Evolutionary conservation across 1,140 invertebrate species (phyloP).

Genomic region (Solenopsis invicta): DNA sequence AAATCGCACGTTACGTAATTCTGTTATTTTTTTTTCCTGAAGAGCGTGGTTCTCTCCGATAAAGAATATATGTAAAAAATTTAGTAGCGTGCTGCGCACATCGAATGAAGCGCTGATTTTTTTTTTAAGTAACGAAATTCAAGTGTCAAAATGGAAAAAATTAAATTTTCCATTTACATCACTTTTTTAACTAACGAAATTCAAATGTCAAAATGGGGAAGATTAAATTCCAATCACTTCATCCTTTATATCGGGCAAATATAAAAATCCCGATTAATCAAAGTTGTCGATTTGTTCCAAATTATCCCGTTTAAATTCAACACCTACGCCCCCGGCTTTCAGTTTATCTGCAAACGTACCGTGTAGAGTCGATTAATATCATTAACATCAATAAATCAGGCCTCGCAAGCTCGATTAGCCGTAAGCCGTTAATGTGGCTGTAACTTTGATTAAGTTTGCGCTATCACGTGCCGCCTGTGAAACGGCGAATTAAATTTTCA

Average conservation of each 20-base stretch:
- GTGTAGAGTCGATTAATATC: constrained; percentile 4
- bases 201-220: not conserved
- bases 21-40: not conserved
- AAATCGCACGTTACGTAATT: constrained; percentile 22
- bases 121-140: not conserved
- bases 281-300: not conserved
- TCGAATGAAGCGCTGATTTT: not conserved
- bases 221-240: not conserved
- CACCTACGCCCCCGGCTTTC: not conserved
- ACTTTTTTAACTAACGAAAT: not conserved
- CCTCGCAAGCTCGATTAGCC: constrained; percentile 16
- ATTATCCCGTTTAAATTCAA: not conserved
- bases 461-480: not conserved
- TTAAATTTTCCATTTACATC: not conserved
- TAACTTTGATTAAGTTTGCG: constrained; percentile 33
- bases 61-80: not conserved
- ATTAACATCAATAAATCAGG: constrained; percentile 39
- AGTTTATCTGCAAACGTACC: not conserved
- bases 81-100: not conserved
- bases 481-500: constrained; percentile 43
- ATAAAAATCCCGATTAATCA: too few species aligned
- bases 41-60: not conserved
- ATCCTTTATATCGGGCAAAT: not conserved
- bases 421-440: constrained; percentile 28
- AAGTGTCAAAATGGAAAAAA: not conserved